phyloP scores from a whole-genome alignment of 1,140 invertebrate species.

The Drosophila serrata region DNA sequence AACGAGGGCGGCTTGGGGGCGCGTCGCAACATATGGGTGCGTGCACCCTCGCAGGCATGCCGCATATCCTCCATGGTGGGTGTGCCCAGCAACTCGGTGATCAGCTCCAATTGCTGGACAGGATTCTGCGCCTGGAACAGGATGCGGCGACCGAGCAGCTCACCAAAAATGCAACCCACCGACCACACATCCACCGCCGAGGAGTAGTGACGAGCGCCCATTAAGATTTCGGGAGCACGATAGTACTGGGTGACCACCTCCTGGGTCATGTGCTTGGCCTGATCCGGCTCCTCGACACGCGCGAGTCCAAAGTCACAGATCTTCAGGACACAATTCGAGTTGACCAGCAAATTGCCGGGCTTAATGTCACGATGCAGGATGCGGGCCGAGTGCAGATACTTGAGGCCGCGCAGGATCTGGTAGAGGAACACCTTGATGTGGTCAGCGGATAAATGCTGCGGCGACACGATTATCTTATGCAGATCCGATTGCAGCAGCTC shows the following conservation, averaged over 20 bases:
- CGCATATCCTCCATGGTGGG: constrained; percentile 98
- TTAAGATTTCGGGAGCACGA: constrained; percentile 98
- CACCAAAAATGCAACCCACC: constrained; percentile 99
- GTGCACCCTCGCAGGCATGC: constrained; percentile 97
- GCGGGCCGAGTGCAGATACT: constrained; percentile 98
- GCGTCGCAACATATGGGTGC: constrained; percentile 95
- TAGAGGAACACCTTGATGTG: constrained; percentile 99
- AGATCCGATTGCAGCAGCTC: constrained; percentile 99
- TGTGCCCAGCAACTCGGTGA: constrained; percentile 98
- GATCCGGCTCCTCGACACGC: constrained; percentile 96
- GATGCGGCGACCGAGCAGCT: constrained; percentile 96
- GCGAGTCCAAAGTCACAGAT: constrained; percentile 99
- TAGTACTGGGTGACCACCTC: constrained; percentile 99
- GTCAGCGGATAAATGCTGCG: constrained; percentile 98
- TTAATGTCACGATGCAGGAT: constrained; percentile 99
- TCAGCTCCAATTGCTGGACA: constrained; percentile 98
- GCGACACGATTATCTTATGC: constrained; percentile 99
- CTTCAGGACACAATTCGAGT: constrained; percentile 99
- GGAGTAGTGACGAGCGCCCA: constrained; percentile 99
- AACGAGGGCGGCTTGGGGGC: constrained; percentile 95
- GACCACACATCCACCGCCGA: constrained; percentile 99
- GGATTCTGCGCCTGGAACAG: constrained; percentile 98
- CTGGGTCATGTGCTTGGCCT: constrained; percentile 98
- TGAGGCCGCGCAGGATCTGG: constrained; percentile 99
- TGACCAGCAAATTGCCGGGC: constrained; percentile 99